Evolutionary conservation across 2,113 vertebrate genomes (phyloP), one percentile per base, ranked within the genome.

Genomic region (Chauna torquata): DNA sequence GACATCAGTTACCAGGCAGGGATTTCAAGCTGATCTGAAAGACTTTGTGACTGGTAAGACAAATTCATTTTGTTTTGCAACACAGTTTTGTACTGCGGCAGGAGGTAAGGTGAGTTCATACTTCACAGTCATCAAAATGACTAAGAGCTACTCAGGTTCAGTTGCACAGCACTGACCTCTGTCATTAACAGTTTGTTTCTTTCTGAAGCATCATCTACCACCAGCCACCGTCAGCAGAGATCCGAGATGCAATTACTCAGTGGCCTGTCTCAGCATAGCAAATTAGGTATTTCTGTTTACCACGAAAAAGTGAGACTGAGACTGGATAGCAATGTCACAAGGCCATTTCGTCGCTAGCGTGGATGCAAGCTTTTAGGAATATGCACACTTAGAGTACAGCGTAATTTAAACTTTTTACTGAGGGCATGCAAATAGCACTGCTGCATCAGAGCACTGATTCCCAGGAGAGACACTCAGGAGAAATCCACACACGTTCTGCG

Each of bases 41-140:
- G 30, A 28, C 40, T 81, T 44, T 62, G 32, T 0, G 1, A 32
- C 2, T 23, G n/a, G 20, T 7, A 45, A 52, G 34, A 38, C 16
- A 32, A 82, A 54, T 27, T 12, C 12, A 11, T 49, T 59, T 20
- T 57, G 50, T 16, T 70, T 78, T 68, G 30, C n/a, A 66, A 19
- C 45, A 36, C 18, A 27, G 50, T 25, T 87, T 19, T 58, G 24
- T 65, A 27, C 30, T 64, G 49, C 58, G 72, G 36, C 54, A 49
- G n/a, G 65, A 68, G 36, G 30, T 32, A 19, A 55, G 6, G 2
- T 45, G 77, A 65, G 45, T 50, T 90, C 62, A 2, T 6, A 40
- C 45, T 82, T 61, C 86, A 14, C 0, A 1, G 17, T 5, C 45
- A 30, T 22, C 0, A 1, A 36, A 28, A 28, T 38, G 20, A 16